These are phyloP conservation scores for Philhelius pedissequus DNA, from an alignment of 2,888 invertebrate genomes.

Conservation along the genomic window DNA sequence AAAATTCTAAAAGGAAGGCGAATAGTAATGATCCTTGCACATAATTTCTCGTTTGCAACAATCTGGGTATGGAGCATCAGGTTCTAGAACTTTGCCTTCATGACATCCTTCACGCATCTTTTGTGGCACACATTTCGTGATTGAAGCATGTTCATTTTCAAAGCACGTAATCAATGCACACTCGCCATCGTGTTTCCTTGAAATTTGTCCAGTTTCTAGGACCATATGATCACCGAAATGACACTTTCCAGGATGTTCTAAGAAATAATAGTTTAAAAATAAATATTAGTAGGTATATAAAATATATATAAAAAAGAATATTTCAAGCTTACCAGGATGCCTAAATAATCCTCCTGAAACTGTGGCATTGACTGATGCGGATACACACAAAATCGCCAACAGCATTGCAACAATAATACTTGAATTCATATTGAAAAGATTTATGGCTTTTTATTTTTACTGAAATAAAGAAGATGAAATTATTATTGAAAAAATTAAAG, in stretches of 20 bases:
- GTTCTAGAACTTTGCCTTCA: not conserved
- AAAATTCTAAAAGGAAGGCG: not conserved
- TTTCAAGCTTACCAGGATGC: constrained; percentile 16
- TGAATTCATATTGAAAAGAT: not conserved
- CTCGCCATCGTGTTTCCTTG: not conserved
- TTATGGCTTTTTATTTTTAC: not conserved
- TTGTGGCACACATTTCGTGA: not conserved
- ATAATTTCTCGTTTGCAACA: constrained; percentile 4
- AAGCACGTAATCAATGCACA: not conserved
- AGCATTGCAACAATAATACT: not conserved
- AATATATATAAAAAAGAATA: not conserved
- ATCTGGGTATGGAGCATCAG: not conserved
- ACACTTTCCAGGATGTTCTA: constrained; percentile 21
- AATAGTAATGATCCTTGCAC: constrained; percentile 5
- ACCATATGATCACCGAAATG: not conserved
- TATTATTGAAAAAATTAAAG: too few relatives aligned
- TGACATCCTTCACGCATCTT: constrained; percentile 17
- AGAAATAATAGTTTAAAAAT: not conserved
- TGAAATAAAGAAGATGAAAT: not conserved
- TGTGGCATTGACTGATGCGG: not conserved
- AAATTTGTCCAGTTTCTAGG: not conserved
- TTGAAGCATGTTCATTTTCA: not conserved
- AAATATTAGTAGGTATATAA: not conserved
- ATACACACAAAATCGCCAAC: not conserved
- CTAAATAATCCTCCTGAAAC: not conserved